These are phyloP conservation scores for Chironomus tentans DNA, from an alignment of 2,888 invertebrate species.

Conservation along the genomic window DNA sequence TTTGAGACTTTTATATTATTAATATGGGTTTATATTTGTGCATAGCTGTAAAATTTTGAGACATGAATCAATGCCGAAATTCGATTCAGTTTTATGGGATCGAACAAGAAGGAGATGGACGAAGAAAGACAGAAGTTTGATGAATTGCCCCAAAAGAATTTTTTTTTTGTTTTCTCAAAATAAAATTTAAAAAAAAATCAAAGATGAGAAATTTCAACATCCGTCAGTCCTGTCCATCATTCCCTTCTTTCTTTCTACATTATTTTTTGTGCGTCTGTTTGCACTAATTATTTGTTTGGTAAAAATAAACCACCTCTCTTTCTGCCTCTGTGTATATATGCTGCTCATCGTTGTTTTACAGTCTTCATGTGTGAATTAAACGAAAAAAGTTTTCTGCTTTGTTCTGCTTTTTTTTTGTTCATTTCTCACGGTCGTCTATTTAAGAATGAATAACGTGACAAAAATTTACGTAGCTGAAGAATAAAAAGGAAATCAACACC, in stretches of 20 bases:
- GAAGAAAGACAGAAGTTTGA: neutral
- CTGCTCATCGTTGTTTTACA: neutral
- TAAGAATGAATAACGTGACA: slow-evolving; percentile 4
- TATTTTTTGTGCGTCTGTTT: neutral
- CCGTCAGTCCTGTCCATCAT: neutral
- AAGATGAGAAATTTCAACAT: neutral
- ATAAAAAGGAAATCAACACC: slow-evolving; percentile 13
- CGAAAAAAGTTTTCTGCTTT: neutral
- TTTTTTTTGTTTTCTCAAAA: neutral
- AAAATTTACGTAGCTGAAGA: neutral
- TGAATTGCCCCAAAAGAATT: neutral
- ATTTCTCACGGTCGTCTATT: slow-evolving; percentile 16
- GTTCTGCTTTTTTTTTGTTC: neutral
- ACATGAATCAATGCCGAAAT: neutral
- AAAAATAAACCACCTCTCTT: slow-evolving; percentile 7
- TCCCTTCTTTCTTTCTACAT: neutral
- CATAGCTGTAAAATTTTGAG: neutral
- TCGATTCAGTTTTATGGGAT: neutral
- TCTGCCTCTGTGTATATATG: neutral
- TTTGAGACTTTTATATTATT: too few relatives aligned
- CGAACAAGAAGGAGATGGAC: neutral
- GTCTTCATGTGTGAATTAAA: neutral
- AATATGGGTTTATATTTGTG: neutral
- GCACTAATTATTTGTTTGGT: slow-evolving; percentile 10
- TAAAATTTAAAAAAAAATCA: neutral